Evolutionary conservation across 64 coral and sea anemone genomes (phyloP).

Genomic region (Exaiptasia diaphana): DNA sequence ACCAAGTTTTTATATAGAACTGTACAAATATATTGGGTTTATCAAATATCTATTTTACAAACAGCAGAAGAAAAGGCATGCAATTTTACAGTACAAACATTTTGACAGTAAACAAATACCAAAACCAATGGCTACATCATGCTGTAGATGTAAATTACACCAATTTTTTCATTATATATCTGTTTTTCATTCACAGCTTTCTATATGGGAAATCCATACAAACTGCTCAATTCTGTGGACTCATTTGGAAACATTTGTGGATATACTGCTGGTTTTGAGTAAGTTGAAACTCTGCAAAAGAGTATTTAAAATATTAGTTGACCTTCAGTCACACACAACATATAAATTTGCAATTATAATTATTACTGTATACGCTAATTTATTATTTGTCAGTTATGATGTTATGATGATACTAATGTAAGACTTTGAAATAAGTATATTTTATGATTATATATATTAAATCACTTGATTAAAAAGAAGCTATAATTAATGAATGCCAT

Average conservation of each 20-base stretch:
- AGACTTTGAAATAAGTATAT: too few relatives aligned
- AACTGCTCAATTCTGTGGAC: constrained; percentile 87
- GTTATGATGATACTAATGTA: too few relatives aligned
- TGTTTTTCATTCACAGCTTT: constrained; percentile 50
- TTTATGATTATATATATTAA: too few relatives aligned
- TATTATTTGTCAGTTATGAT: too few relatives aligned
- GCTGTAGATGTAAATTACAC: neutral
- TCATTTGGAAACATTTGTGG: constrained; percentile 86
- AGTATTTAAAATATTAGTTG: neutral
- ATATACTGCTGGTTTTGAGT: constrained; percentile 37
- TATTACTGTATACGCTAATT: too few relatives aligned
- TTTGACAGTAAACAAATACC: neutral
- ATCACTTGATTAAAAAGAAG: too few relatives aligned
- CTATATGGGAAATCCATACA: constrained; percentile 84
- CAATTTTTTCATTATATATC: neutral
- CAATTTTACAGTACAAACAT: neutral
- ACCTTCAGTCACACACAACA: too few relatives aligned
- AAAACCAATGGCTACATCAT: neutral
- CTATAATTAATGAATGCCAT: too few relatives aligned
- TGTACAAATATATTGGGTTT: too few relatives aligned
- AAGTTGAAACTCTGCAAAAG: constrained; percentile 41
- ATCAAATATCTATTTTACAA: too few relatives aligned
- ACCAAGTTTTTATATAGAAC: too few relatives aligned
- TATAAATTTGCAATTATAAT: too few relatives aligned
- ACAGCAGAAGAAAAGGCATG: neutral